Base-by-base conservation (phyloP, 92 coral and sea anemone genomes). In the Umimayanthus kanabou region DNA sequence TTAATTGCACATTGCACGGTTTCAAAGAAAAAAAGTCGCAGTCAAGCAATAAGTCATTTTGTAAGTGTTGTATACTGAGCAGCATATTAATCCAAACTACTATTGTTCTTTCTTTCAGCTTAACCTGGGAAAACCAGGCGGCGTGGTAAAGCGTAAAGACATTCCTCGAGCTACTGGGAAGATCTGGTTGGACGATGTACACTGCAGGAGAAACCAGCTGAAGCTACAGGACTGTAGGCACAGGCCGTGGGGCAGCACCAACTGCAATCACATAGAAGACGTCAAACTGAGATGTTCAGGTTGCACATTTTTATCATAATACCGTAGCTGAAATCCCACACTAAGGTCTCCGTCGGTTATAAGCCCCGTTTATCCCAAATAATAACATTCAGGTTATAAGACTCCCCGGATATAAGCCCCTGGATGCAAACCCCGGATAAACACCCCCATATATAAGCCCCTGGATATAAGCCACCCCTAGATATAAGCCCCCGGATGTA, bases 101-200 rank as follows among this genome's bases (percentile, higher is more conserved):
- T 6, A 2, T 67, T 10, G 13, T 67, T 40, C 4, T 18, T 75
- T 22, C 42, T 43, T 70, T 40, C 39, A 83, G 87, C 58, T 83
- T 10, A 70, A 70, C 79, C 22, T 83, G 11, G 87, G 87, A 69
- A 22, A 5, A 0, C 87, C 87, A 0, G 67, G 57, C 9, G 73
- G 30, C 9, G 0, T 5, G 0, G 39, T 71, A 23, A 83, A 30
- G 39, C 87, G 87, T 1, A 47, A 86, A 10, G 78, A 88, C 40
- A 93, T 95, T 45, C 88, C 88, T 2, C 85, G 81, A 74, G 98
- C 96, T 13, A 93, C 93, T 5, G 98, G 98, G 2, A 91, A 82
- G 76, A 93, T 97, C 25, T 97, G 97, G 98, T 82, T 97, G 79
- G 99, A 95, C 64, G 98, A 97, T 88, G 89, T 97, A 23, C 75